These are phyloP conservation scores for Chlamydotis undulata DNA, from an alignment of 2,113 vertebrate species.

Conservation along the genomic window DNA sequence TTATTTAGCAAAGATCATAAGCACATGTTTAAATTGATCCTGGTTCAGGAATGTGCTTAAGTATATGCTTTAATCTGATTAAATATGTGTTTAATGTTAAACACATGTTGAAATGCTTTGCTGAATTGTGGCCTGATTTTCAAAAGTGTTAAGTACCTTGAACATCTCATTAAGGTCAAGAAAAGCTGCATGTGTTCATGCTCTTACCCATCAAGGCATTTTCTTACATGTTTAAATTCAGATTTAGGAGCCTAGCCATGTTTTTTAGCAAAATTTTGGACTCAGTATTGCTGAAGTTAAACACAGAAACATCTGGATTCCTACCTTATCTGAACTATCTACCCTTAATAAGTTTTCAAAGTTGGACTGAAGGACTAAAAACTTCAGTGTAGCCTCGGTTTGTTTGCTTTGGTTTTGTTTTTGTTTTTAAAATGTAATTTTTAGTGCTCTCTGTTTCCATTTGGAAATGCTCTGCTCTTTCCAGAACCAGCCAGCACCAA, in stretches of 20 bases:
- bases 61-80: slow-evolving; percentile 65
- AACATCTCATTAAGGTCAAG: slow-evolving; percentile 63
- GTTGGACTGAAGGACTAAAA: slow-evolving; percentile 28
- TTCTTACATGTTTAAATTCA: slow-evolving; percentile 38
- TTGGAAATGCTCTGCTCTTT: slow-evolving; percentile 35
- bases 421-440: slow-evolving; percentile 33
- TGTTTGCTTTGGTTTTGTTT: slow-evolving; percentile 30
- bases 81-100: slow-evolving; percentile 66
- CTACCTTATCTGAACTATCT: slow-evolving; percentile 60
- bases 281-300: not conserved
- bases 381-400: not conserved
- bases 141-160: slow-evolving; percentile 58
- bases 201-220: slow-evolving; percentile 34
- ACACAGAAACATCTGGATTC: slow-evolving; percentile 62
- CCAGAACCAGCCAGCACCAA: not conserved
- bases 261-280: slow-evolving; percentile 13
- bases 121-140: slow-evolving; percentile 66
- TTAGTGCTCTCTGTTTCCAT: slow-evolving; percentile 13
- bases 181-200: slow-evolving; percentile 30
- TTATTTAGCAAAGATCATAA: slow-evolving; percentile 54
- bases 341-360: slow-evolving; percentile 34
- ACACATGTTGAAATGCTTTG: slow-evolving; percentile 60
- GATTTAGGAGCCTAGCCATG: slow-evolving; percentile 1
- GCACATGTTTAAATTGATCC: slow-evolving; percentile 64
- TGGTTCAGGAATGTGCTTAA: slow-evolving; percentile 63